Percentiles rank a stretch among this genome's conserved stretches.
These are phyloP conservation scores for Artibeus lituratus DNA, from an alignment of 2,797 vertebrate genomes.

Conservation along the genomic window DNA sequence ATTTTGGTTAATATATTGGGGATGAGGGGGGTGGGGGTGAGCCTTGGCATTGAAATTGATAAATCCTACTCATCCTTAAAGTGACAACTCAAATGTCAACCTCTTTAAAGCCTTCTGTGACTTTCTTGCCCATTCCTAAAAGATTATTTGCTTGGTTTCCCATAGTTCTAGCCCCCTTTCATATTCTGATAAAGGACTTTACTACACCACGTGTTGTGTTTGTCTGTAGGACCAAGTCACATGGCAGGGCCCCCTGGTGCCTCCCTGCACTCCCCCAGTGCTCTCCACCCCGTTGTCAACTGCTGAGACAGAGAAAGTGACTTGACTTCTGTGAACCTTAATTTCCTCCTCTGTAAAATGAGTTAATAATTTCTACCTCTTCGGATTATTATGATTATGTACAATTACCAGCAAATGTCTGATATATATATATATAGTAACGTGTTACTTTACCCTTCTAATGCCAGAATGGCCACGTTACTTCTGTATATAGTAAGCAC, in stretches of 20 bases:
- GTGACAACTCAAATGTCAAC: constrained; percentile 36
- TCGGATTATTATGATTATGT: constrained; percentile 15
- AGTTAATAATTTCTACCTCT: constrained; percentile 22
- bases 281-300: not conserved
- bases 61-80: constrained; percentile 63
- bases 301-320: constrained; percentile 24
- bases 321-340: constrained; percentile 45
- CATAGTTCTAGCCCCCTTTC: not conserved
- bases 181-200: not conserved
- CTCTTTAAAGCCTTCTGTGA: constrained; percentile 48
- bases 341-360: constrained; percentile 57
- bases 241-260: not conserved
- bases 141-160: constrained; percentile 49
- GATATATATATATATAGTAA: constrained; percentile 13
- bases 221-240: constrained; percentile 5
- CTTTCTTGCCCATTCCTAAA: constrained; percentile 21
- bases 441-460: constrained; percentile 17
- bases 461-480: constrained; percentile 23
- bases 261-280: not conserved
- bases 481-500: not conserved
- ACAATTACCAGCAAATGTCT: constrained; percentile 1
- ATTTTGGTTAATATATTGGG: constrained; percentile 77
- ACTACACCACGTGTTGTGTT: constrained; percentile 29
- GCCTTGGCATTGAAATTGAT: constrained; percentile 68
- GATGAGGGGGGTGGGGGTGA: constrained; percentile 57